Conservation (phyloP, 2,888 invertebrate genomes). For the Hermodice carunculata region DNA sequence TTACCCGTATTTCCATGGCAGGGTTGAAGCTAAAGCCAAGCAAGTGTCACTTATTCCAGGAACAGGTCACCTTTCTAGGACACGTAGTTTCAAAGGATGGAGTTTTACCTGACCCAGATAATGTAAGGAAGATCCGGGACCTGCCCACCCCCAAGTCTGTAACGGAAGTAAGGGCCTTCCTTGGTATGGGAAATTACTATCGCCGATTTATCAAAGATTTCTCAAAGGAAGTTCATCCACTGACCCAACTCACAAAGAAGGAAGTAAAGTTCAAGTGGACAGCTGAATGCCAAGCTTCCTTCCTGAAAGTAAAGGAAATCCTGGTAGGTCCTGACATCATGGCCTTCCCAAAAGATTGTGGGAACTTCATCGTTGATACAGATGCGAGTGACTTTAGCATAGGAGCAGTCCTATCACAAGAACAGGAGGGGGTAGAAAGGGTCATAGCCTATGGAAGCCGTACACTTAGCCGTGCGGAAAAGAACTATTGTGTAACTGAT, state of each 20-base stretch:
- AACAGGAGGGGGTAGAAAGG: constrained; percentile 23
- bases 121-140: constrained; percentile 19
- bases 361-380: constrained; percentile 25
- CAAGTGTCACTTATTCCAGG: constrained; percentile 29
- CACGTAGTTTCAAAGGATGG: constrained; percentile 7
- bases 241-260: constrained; percentile 72
- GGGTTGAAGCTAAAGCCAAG: constrained; percentile 22
- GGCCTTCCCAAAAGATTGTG: constrained; percentile 3
- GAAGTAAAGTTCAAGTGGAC: constrained; percentile 10
- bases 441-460: constrained; percentile 29
- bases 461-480: constrained; percentile 14
- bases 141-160: constrained; percentile 32
- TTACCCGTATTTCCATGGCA: constrained; percentile 18
- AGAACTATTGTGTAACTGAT: no score
- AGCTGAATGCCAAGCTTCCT: constrained; percentile 10
- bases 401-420: constrained; percentile 31
- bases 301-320: constrained; percentile 11
- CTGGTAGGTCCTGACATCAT: constrained; percentile 27
- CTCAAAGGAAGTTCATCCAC: constrained; percentile 25
- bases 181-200: constrained; percentile 43
- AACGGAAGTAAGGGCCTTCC: constrained; percentile 32
- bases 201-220: constrained; percentile 37
- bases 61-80: constrained; percentile 3
- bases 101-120: background rate
- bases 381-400: constrained; percentile 29